Evolutionary conservation across 2,888 invertebrate genomes (phyloP), one percentile per base, ranked within the genome.

Genomic region (Lucinisca nassula): DNA sequence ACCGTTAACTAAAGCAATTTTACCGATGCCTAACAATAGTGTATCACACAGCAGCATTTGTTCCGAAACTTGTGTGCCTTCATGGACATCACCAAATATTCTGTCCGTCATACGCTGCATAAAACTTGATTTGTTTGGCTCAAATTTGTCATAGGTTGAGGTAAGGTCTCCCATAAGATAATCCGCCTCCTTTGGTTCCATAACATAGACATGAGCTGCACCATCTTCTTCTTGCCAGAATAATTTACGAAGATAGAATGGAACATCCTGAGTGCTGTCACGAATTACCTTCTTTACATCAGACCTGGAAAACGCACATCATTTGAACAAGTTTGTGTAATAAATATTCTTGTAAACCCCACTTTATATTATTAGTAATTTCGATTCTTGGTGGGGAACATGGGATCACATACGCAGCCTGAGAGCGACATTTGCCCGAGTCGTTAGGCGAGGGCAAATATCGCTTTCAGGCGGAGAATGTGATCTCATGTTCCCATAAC

Each of bases 21-120:
- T 97, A 21, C 99, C 99, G 79, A 98, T 97, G 3, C 97, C 97
- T 27, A 98, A 98, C 70, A 98, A 97, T 90, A 98, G 97, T 75
- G 98, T 98, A 24, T 98, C 98, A 94, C 98, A 98, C 0, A 98
- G 97, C 4, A 99, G 97, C 97, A 99, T 98, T 96, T 98, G 98
- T 95, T 99, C 99, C 74, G 98, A 98, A 8, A 98, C 98, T 96
- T 98, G 98, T 32, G 98, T 96, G 0, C 98, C 98, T 87, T 98
- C 97, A 94, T 98, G 98, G 0, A 95, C 97, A 27, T 98, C 97
- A 27, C 98, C 98, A 92, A 98, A 98, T 95, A 98, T 98, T 96
- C 98, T 98, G 1, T 98, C 98, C 97, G 98, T 98, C 32, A 98
- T 97, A 93, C 98, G 98, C 96, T 98, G 98, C 88, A 98, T 97